Evolutionary conservation across 2,113 vertebrate species (phyloP), one percentile per base, ranked within the genome.

Genomic region (Pomatostomus ruficeps): DNA sequence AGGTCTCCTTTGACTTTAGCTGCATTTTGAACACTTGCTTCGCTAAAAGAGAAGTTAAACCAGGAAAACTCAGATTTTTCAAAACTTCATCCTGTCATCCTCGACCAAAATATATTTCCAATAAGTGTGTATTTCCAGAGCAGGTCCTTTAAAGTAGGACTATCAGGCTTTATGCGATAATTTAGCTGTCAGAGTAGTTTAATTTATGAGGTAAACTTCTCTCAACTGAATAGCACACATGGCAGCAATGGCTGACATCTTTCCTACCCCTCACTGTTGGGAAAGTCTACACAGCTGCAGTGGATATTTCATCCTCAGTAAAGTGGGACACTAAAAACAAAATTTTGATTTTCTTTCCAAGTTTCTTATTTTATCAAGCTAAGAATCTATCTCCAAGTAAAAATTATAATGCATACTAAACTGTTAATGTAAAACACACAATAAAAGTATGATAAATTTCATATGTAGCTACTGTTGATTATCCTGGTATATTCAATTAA

Each of bases 161-260:
- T 87, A 5, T 85, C 85, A 89, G 49, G 24, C 25, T 75, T 81
- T 92, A 58, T 85, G 54, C 3, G 7, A 68, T 93, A 94, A 85
- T 94, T 86, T 85, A 94, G 42, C 67, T 91, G 80, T 92, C 8
- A 1, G 31, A 95, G 66, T 76, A 85, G 49, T 91, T 92, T 89
- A 91, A 95, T 83, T 85, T 94, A 75, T 88, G 66, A 83, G n/a
- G 36, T 85, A 76, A 95, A 88, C 48, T 73, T 95, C 66, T 83
- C 49, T 92, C 55, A 65, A 3, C 25, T 85, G 62, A 72, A 36
- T 58, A 91, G 15, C 26, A 81, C 33, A 76, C 54, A 10, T 73
- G 55, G 57, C 36, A 78, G 45, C 66, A 72, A 29, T 61, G 91
- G 57, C 49, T 91, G 84, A 82, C 9, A 17, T 81, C 33, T 94